phyloP scores from a whole-genome alignment of 2,888 invertebrate species.

The Scaeva pyrastri region DNA sequence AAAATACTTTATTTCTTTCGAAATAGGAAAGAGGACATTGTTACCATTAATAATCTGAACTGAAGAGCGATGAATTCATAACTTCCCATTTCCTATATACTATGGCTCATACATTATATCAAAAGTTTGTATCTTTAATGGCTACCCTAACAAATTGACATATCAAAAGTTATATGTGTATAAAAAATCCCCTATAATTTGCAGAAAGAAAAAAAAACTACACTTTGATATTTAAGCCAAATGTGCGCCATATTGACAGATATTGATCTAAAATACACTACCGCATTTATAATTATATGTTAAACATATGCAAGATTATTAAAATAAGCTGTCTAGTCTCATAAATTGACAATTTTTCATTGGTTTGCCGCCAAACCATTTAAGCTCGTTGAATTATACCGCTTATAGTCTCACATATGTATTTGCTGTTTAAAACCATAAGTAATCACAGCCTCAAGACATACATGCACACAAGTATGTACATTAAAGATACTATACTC shows the following conservation, averaged over 20 bases:
- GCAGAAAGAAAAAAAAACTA: background rate
- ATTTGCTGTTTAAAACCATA: slow-evolving; percentile 5
- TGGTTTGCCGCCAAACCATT: slow-evolving; percentile 23
- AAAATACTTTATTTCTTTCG: no score
- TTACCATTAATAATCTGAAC: no score
- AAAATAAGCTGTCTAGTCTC: slow-evolving; percentile 42
- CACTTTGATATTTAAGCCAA: slow-evolving; percentile 30
- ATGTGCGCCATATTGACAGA: slow-evolving; percentile 38
- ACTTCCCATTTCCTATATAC: no score
- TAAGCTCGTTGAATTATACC: slow-evolving; percentile 61
- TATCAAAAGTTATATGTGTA: no score
- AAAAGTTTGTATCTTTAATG: no score
- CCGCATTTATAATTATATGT: slow-evolving; percentile 30
- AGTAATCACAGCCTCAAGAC: slow-evolving; percentile 11
- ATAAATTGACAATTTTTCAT: slow-evolving; percentile 35
- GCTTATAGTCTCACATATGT: slow-evolving; percentile 24
- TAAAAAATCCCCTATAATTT: no score
- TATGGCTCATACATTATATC: no score
- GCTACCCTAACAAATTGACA: no score
- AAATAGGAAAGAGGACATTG: no score
- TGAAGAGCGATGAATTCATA: no score
- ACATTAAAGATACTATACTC: background rate
- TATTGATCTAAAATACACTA: slow-evolving; percentile 37
- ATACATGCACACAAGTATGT: no score
- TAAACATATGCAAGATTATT: slow-evolving; percentile 31